A percentile compares a stretch with the other conserved stretches of the same genome.
These are phyloP conservation scores for Micropoecilia bifurca DNA, from an alignment of 2,797 vertebrate species.

Conservation along the genomic window DNA sequence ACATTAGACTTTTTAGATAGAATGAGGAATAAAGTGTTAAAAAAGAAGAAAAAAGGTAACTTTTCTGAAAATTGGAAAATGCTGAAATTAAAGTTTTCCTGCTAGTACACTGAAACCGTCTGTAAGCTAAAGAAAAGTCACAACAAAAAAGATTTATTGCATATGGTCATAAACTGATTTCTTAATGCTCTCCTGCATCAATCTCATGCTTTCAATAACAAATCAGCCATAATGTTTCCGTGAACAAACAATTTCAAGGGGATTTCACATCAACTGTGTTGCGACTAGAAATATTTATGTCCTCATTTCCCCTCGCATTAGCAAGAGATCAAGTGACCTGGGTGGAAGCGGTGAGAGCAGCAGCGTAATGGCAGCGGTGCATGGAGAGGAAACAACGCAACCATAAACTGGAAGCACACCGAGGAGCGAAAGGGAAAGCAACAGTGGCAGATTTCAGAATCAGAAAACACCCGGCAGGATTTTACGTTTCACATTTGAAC, in stretches of 20 bases:
- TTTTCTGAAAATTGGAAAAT: background rate
- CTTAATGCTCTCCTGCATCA: constrained; percentile 1
- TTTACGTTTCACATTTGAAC: constrained; percentile 50
- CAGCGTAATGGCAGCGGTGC: constrained; percentile 23
- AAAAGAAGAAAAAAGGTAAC: background rate
- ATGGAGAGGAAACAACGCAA: constrained; percentile 29
- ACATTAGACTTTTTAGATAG: background rate
- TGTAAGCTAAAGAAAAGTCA: background rate
- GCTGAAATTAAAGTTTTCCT: background rate
- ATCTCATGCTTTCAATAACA: constrained; percentile 20
- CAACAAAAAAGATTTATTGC: constrained; percentile 8
- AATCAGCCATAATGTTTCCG: background rate
- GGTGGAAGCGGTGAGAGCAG: constrained; percentile 26
- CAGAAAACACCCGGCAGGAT: constrained; percentile 40
- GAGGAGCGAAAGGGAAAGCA: constrained; percentile 6
- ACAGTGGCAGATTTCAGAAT: constrained; percentile 41
- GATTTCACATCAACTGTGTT: constrained; percentile 8
- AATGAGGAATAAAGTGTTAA: background rate
- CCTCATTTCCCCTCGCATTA: constrained; percentile 34
- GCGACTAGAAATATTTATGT: constrained; percentile 16
- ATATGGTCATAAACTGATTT: constrained; percentile 10
- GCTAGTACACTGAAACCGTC: background rate
- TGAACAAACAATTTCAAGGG: constrained; percentile 9
- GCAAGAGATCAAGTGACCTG: constrained; percentile 19
- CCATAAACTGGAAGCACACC: constrained; percentile 33